Evolutionary conservation across 2,797 vertebrate species (phyloP).

Genomic region (Gambusia yucatana): DNA sequence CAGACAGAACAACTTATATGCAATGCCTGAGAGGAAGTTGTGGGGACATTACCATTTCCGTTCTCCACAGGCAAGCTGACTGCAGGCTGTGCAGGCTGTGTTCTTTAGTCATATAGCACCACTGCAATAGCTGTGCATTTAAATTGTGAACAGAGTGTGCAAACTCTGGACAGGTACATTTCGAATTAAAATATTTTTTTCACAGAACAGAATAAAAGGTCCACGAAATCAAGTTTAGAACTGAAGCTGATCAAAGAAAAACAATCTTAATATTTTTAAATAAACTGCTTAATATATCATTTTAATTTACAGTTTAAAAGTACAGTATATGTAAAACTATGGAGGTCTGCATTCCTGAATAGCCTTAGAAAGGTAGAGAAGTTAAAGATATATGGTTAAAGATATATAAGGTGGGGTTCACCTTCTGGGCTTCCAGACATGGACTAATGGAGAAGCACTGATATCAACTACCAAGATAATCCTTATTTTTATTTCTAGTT

Average conservation of each 20-base stretch:
- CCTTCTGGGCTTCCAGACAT: neutral
- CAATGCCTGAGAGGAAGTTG: slow-evolving; percentile 5
- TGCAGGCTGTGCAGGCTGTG: neutral
- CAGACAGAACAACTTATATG: neutral
- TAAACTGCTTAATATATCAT: neutral
- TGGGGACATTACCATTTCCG: neutral
- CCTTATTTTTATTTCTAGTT: neutral
- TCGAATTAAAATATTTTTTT: neutral
- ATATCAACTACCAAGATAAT: neutral
- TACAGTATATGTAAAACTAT: neutral
- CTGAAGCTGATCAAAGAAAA: neutral
- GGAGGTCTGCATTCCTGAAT: neutral
- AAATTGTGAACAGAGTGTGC: neutral
- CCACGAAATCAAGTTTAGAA: neutral
- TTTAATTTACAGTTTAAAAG: neutral
- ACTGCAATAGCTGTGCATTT: neutral
- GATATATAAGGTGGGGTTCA: no score
- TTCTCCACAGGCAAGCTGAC: neutral
- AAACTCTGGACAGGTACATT: neutral
- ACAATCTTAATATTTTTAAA: neutral
- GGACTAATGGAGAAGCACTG: neutral
- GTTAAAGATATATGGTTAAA: neutral
- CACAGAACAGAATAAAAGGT: neutral
- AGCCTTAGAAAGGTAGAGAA: neutral
- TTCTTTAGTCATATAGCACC: neutral